These are phyloP conservation scores for Pseudanteris insignis DNA, from an alignment of 2,888 invertebrate genomes.

Conservation along the genomic window DNA sequence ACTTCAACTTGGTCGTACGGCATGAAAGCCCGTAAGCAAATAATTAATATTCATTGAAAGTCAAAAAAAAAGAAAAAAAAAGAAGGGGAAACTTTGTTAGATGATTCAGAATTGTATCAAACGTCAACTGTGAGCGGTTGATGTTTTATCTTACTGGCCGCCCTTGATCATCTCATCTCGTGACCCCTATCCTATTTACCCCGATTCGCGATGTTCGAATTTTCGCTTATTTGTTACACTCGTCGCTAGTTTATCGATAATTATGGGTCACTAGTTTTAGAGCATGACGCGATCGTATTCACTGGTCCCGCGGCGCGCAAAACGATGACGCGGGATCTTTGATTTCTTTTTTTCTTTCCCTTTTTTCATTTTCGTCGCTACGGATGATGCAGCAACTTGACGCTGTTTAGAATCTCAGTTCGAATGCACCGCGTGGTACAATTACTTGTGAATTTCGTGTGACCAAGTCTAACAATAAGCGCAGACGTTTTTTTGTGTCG, in stretches of 20 bases:
- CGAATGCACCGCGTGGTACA: conserved; percentile 47
- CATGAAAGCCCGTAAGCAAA: too few species aligned
- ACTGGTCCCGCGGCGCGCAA: conserved; percentile 23
- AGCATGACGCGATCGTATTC: conserved; percentile 33
- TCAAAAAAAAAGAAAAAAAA: too few species aligned
- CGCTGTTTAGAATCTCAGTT: conserved; percentile 41
- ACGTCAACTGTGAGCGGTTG: too few species aligned
- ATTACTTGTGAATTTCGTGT: conserved; percentile 42
- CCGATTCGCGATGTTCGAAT: conserved; percentile 1
- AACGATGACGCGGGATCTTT: conserved; percentile 30
- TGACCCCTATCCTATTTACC: conserved; percentile 1
- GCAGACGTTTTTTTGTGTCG: conserved; percentile 34
- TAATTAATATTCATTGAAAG: too few species aligned
- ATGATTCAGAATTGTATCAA: too few species aligned
- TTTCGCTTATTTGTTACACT: too few species aligned
- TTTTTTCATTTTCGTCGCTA: conserved; percentile 23
- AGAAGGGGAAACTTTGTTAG: too few species aligned
- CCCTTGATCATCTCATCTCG: neutral
- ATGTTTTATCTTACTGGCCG: too few species aligned
- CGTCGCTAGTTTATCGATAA: conserved; percentile 18
- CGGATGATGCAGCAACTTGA: conserved; percentile 37
- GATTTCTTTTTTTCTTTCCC: neutral
- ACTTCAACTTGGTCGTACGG: too few species aligned
- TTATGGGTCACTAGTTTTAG: conserved; percentile 41
- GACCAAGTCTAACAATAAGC: conserved; percentile 38